These are phyloP conservation scores for Phymorhynchus buccinoides DNA, from an alignment of 1,140 invertebrate species.

Conservation along the genomic window DNA sequence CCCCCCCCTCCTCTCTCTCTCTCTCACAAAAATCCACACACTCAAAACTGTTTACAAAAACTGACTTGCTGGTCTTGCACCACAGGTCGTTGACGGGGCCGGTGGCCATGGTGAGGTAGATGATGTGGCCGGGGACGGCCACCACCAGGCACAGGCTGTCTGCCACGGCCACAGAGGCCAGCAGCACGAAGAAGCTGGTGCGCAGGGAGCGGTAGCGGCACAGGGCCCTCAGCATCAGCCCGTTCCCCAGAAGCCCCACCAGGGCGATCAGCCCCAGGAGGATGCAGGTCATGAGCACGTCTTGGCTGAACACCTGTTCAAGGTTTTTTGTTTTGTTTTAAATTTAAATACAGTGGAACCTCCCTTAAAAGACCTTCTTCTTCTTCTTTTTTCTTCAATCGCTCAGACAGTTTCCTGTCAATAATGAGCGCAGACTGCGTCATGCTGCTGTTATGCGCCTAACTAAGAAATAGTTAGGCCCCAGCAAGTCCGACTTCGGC, in stretches of 20 bases:
- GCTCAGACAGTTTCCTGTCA: no score
- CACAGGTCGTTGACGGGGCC: slow-evolving; percentile 52
- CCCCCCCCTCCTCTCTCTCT: not conserved
- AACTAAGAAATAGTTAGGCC: not conserved
- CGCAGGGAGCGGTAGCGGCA: slow-evolving; percentile 56
- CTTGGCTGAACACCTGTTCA: slow-evolving; percentile 39
- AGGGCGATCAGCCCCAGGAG: slow-evolving; percentile 61
- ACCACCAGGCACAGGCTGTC: slow-evolving; percentile 61
- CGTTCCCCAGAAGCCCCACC: slow-evolving; percentile 62
- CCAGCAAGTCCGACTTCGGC: not conserved
- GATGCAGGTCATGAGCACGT: slow-evolving; percentile 53
- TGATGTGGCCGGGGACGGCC: slow-evolving; percentile 59
- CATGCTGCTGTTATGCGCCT: not conserved
- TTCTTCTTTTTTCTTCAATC: not conserved
- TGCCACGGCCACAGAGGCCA: slow-evolving; percentile 58
- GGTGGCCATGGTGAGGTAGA: slow-evolving; percentile 44
- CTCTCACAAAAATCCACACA: no score
- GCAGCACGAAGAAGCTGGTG: slow-evolving; percentile 60
- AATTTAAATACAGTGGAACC: no score
- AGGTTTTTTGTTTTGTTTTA: no score
- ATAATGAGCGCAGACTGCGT: not conserved
- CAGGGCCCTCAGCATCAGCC: slow-evolving; percentile 59
- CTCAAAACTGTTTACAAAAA: no score
- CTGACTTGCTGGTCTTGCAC: slow-evolving; percentile 58
- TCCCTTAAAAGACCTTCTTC: not conserved